These are phyloP conservation scores for Pandemis cinnamomeana DNA, from an alignment of 2,888 invertebrate genomes.

Conservation along the genomic window DNA sequence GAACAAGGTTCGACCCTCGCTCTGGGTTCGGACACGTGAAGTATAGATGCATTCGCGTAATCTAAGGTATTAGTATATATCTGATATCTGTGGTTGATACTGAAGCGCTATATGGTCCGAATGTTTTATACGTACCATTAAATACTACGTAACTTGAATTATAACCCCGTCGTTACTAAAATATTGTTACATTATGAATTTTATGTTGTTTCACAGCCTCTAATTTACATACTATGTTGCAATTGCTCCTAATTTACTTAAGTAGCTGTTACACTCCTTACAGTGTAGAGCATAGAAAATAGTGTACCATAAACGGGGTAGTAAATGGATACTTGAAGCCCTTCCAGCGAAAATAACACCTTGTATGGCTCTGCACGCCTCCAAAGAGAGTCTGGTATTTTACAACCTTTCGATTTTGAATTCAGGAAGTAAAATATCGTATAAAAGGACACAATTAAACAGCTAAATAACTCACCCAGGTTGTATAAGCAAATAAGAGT, in stretches of 20 bases:
- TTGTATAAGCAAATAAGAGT: background rate
- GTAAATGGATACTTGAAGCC: background rate
- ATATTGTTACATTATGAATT: background rate
- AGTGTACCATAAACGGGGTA: background rate
- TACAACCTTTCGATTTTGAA: background rate
- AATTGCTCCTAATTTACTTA: background rate
- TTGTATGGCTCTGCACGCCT: background rate
- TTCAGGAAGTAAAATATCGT: background rate
- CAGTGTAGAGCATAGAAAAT: background rate
- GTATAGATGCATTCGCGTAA: too few relatives aligned
- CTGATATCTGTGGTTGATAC: too few relatives aligned
- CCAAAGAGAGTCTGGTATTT: background rate
- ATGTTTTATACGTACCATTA: too few relatives aligned
- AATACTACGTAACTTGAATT: background rate
- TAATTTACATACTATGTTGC: background rate
- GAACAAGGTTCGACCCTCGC: too few relatives aligned
- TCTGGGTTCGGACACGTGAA: too few relatives aligned
- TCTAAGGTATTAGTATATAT: too few relatives aligned
- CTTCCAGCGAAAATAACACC: slow-evolving; percentile 5
- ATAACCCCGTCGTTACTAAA: background rate
- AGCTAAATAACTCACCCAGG: background rate
- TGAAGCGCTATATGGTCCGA: too few relatives aligned
- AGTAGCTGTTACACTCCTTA: slow-evolving; percentile 2
- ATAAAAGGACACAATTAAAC: background rate
- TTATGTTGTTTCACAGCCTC: slow-evolving; percentile 3